Base-by-base conservation (phyloP, 1,140 invertebrate genomes). In the Diorhabda elongata region DNA sequence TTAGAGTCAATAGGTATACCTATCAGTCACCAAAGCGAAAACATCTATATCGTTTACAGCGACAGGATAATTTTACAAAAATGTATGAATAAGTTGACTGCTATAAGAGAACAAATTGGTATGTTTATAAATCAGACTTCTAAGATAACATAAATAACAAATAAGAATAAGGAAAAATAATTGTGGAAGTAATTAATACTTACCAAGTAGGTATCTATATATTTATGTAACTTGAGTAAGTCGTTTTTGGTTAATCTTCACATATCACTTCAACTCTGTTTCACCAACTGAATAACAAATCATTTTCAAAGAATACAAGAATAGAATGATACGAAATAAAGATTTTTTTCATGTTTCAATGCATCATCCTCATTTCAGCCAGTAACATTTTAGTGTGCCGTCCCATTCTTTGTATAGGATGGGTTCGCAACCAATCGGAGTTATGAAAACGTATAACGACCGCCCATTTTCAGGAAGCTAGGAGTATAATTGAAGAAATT, bases 281-380 rank as follows among this genome's bases (percentile, higher is more conserved):
- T 71, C 69, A 71, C 65, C 59, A 67, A 67, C 64, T 59, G 68
- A 63, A 64, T 69, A 74, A 71, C 67, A 71, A 71, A 70, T 69
- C 63, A 42, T 64, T 5, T 63, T 58, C 58, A 73, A 71, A 74
- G 73, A 68, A 69, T 72, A 70, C 64, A 74, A 74, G 73, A 72
- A 71, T 60, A 71, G 58, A 74, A 71, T 66, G 73, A 74, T 74
- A 73, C 71, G 62, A 66, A 66, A 11, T 66, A 60, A 68, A 67
- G 66, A 67, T 52, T 52, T 74, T 71, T 74, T 66, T 61, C 66
- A 70, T 70, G 67, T 69, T 68, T 69, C 61, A 68, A 65, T 65
- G 72, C 73, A 73, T 69, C 72, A 70, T 71, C 71, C 44, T 44
- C 47, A 44, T 61, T 71, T 45, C 64, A 72, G 61, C 71, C 73